Percentiles rank a stretch among this genome's conserved stretches.
phyloP scores from a whole-genome alignment of 2,888 invertebrate species.

The Strigamia maritima region DNA sequence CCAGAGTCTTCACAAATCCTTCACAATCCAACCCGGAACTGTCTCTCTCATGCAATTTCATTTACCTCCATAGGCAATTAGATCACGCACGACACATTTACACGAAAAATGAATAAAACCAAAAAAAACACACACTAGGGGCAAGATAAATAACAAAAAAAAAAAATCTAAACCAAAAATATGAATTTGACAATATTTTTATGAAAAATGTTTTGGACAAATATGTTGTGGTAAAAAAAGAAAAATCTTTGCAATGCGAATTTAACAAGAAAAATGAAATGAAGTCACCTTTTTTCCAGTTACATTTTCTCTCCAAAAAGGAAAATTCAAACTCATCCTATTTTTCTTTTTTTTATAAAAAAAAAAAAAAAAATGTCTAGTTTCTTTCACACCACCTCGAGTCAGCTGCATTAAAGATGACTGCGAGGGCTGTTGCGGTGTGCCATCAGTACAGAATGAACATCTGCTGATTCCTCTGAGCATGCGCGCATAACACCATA shows the following conservation, averaged over 20 bases:
- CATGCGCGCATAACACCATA: conserved; percentile 11
- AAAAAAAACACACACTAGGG: conserved; percentile 1
- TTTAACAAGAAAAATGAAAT: conserved; percentile 34
- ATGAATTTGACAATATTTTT: not conserved
- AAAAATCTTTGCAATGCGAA: not conserved
- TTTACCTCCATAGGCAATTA: conserved; percentile 25
- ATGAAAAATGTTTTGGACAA: not conserved
- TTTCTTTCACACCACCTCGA: conserved; percentile 23
- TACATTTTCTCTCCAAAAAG: not conserved
- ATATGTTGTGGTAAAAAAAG: not conserved
- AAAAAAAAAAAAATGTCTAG: not conserved
- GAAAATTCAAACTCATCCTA: conserved; percentile 27
- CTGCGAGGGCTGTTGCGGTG: conserved; percentile 28
- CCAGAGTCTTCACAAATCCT: conserved; percentile 20
- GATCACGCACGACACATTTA: conserved; percentile 32
- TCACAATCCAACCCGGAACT: conserved; percentile 26
- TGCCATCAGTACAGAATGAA: conserved; percentile 32
- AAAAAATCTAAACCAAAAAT: not conserved
- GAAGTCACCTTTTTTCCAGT: conserved; percentile 5
- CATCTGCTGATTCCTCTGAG: conserved; percentile 28
- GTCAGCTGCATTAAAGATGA: conserved; percentile 34
- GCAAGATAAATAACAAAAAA: not conserved
- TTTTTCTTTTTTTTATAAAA: not conserved
- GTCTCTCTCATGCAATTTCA: not conserved
- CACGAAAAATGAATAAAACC: not conserved